A percentile compares a stretch with the other conserved stretches of the same genome.
Conservation (phyloP, 2,113 vertebrate genomes). For the human region GRCh38 chr5:139953001-139953500, state of each 20-base stretch:
- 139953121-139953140: not conserved
- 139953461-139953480: not conserved
- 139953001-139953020: constrained; percentile 38
- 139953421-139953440: not conserved
- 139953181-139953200: not conserved
- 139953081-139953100: constrained; percentile 27
- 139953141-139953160: not conserved
- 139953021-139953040: constrained; percentile 46
- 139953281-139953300: constrained; percentile 7
- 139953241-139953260: not conserved
- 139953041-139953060: constrained; percentile 58
- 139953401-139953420: constrained; percentile 31
- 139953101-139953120: not conserved
- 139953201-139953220: not conserved
- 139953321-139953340: not conserved
- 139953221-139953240: constrained; percentile 38
- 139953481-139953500: not conserved
- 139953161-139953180: not conserved
- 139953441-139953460: not conserved
- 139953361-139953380: constrained; percentile 26
- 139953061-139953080: not conserved
- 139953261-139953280: not conserved
- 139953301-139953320: not conserved
- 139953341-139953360: constrained; percentile 37
- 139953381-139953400: constrained; percentile 44